Evolutionary conservation across 2,113 vertebrate genomes (phyloP).

Genomic region (Actenoides hombroni): DNA sequence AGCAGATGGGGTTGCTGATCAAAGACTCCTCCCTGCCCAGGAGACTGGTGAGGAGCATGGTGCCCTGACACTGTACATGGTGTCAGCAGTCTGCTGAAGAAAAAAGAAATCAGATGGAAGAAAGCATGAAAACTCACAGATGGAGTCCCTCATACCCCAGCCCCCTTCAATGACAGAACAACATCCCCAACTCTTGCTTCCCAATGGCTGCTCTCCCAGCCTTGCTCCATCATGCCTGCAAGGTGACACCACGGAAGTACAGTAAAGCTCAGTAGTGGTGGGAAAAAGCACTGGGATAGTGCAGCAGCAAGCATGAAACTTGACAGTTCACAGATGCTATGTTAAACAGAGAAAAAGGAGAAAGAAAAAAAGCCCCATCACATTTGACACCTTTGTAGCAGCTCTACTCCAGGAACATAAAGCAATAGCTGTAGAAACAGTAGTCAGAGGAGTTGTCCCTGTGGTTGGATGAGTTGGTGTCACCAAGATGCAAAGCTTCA

Average conservation of each 20-base stretch:
- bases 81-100: neutral
- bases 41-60: neutral
- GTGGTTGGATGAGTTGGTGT: neutral
- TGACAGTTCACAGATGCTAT: neutral
- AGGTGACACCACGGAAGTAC: neutral
- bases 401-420: neutral
- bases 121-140: neutral
- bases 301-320: neutral
- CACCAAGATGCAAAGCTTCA: neutral
- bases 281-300: neutral
- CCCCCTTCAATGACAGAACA: neutral
- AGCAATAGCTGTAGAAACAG: neutral
- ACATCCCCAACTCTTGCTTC: accelerated
- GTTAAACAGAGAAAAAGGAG: neutral
- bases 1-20: neutral
- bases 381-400: neutral
- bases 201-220: accelerated
- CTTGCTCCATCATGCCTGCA: neutral
- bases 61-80: neutral
- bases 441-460: neutral
- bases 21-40: neutral
- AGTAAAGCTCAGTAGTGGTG: neutral
- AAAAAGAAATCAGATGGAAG: neutral
- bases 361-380: neutral
- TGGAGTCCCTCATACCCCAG: neutral